Conservation (phyloP, 2,113 vertebrate species). For the Chionomys nivalis region DNA sequence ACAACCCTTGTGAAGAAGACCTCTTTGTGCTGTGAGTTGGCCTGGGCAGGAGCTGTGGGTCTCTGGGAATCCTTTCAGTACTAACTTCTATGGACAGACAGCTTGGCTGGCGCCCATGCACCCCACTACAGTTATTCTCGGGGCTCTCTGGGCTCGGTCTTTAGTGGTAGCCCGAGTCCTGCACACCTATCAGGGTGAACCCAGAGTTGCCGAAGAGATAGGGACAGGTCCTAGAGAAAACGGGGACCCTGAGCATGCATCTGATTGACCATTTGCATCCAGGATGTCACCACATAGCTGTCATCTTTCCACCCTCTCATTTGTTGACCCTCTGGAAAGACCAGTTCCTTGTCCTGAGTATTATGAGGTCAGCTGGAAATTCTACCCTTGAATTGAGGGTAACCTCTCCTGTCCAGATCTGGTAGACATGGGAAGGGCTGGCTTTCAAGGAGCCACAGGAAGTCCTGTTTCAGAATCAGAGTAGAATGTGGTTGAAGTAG, state of each 20-base stretch:
- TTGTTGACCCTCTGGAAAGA: neutral
- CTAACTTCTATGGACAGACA: fast-evolving
- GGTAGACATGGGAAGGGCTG: neutral
- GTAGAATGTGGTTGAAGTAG: neutral
- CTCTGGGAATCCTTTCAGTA: neutral
- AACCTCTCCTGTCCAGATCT: neutral
- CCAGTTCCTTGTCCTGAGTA: neutral
- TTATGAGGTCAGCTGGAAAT: neutral
- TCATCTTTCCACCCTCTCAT: neutral
- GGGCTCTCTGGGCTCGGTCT: neutral
- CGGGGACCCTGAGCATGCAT: fast-evolving
- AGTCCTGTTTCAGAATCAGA: neutral
- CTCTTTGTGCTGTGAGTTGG: slow-evolving; percentile 97
- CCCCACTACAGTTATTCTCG: fast-evolving
- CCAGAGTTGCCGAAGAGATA: neutral
- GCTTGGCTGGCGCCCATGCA: neutral
- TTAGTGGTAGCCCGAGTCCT: neutral
- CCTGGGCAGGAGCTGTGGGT: neutral
- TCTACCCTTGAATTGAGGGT: neutral
- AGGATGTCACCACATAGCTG: neutral
- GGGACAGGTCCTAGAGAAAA: neutral
- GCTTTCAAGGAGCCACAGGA: neutral
- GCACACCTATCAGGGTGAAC: neutral
- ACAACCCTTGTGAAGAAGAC: slow-evolving; percentile 95
- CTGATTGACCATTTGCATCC: neutral